These are phyloP conservation scores for Escarpia spicata DNA, from an alignment of 2,888 invertebrate species.

Conservation along the genomic window DNA sequence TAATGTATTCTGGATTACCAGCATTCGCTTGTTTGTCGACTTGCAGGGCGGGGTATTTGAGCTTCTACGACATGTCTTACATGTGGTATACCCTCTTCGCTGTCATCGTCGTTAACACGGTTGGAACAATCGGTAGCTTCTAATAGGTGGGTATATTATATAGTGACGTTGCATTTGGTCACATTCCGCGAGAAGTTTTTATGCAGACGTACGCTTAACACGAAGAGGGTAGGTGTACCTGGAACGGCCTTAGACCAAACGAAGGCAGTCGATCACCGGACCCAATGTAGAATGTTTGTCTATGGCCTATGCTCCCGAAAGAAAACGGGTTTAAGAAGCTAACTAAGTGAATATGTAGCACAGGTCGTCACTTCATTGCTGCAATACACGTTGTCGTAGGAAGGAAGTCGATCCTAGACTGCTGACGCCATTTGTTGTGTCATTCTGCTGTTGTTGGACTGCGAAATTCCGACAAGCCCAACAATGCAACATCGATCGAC, in stretches of 20 bases:
- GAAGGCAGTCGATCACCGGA: too few relatives aligned
- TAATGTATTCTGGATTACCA: too few relatives aligned
- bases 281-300: too few relatives aligned
- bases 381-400: background rate
- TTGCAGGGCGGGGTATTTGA: background rate
- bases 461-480: background rate
- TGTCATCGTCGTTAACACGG: conserved; percentile 30
- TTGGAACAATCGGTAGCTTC: conserved; percentile 41
- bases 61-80: conserved; percentile 43
- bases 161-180: background rate
- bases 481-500: background rate
- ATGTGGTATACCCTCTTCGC: conserved; percentile 44
- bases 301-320: too few relatives aligned
- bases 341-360: too few relatives aligned
- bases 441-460: conserved; percentile 30
- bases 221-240: too few relatives aligned
- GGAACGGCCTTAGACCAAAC: too few relatives aligned
- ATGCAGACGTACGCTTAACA: too few relatives aligned
- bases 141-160: conserved; percentile 37
- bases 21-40: too few relatives aligned
- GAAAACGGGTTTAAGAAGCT: too few relatives aligned
- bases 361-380: too few relatives aligned
- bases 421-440: conserved; percentile 29
- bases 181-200: too few relatives aligned
- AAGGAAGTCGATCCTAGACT: conserved; percentile 35